phyloP scores from a whole-genome alignment of 2,113 vertebrate species.

The Acrocephalus kingi region DNA sequence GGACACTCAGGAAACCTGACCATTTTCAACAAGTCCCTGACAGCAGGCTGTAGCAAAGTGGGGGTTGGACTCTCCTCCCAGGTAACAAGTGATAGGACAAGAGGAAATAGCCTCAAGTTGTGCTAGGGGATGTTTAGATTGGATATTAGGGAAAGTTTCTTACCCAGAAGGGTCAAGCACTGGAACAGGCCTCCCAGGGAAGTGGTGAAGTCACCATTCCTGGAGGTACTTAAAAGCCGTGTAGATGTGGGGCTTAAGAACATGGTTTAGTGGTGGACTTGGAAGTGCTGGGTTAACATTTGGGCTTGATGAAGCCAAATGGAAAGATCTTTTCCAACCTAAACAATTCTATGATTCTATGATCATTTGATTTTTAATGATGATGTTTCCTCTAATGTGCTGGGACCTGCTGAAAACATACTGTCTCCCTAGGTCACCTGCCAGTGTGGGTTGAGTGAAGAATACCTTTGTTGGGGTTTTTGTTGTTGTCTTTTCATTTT shows the following conservation, averaged over 20 bases:
- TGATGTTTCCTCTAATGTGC: not conserved
- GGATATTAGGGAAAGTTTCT: not conserved
- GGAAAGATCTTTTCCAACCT: not conserved
- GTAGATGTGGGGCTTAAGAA: not conserved
- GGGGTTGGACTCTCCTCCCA: not conserved
- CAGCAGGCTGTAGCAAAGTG: not conserved
- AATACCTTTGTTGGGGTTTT: not conserved
- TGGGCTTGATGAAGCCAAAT: not conserved
- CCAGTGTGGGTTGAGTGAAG: not conserved
- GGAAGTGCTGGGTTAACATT: not conserved
- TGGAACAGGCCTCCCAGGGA: not conserved
- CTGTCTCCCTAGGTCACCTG: not conserved
- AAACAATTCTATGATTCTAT: not conserved
- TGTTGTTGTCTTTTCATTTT: not conserved
- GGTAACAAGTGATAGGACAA: not conserved
- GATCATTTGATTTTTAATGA: not conserved
- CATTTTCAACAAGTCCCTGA: not conserved
- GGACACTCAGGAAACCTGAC: not conserved
- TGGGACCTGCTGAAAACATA: not conserved
- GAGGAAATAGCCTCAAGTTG: not conserved
- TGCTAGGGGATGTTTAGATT: not conserved
- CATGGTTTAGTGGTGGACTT: not conserved
- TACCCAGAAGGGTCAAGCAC: not conserved
- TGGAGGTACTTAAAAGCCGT: not conserved
- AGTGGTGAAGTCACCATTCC: not conserved